Percentiles rank a stretch among this genome's conserved stretches.
phyloP scores from a whole-genome alignment of 92 coral and sea anemone genomes.

The Plumapathes pennacea region DNA sequence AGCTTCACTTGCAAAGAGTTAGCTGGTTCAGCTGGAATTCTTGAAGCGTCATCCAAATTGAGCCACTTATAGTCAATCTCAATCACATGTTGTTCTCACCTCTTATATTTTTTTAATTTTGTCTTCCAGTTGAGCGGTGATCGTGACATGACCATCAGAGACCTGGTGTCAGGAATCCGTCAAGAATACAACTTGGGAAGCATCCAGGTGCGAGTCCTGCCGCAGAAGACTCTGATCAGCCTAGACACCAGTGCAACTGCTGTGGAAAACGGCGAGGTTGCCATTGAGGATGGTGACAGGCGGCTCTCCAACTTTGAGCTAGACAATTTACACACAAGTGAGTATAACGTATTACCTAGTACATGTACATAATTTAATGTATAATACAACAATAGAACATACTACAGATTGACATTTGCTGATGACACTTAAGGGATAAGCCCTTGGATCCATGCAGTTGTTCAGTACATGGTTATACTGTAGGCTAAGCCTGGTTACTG shows the following conservation, averaged over 20 bases:
- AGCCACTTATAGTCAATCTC: too few species aligned
- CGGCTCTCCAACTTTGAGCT: conserved; percentile 85
- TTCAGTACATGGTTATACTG: too few species aligned
- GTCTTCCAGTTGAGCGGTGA: conserved; percentile 66
- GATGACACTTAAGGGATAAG: too few species aligned
- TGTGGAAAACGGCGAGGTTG: conserved; percentile 84
- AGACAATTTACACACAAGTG: conserved; percentile 77
- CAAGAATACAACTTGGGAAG: conserved; percentile 69
- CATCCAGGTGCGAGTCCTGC: conserved; percentile 76
- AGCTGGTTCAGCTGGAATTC: too few species aligned
- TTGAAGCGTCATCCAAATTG: too few species aligned
- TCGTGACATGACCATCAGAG: conserved; percentile 70
- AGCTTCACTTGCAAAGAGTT: too few species aligned
- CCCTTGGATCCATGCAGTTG: too few species aligned
- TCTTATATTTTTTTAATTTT: neutral
- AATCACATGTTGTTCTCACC: neutral
- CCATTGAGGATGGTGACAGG: conserved; percentile 77
- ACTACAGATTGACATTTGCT: too few species aligned
- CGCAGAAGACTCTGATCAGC: conserved; percentile 55
- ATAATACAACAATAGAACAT: too few species aligned
- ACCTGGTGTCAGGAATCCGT: conserved; percentile 70
- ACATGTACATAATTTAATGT: too few species aligned
- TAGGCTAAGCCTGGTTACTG: too few species aligned
- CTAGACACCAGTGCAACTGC: conserved; percentile 67
- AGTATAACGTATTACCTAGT: too few species aligned